Conservation (phyloP, 2,797 vertebrate species). For the Allenopithecus nigroviridis region DNA sequence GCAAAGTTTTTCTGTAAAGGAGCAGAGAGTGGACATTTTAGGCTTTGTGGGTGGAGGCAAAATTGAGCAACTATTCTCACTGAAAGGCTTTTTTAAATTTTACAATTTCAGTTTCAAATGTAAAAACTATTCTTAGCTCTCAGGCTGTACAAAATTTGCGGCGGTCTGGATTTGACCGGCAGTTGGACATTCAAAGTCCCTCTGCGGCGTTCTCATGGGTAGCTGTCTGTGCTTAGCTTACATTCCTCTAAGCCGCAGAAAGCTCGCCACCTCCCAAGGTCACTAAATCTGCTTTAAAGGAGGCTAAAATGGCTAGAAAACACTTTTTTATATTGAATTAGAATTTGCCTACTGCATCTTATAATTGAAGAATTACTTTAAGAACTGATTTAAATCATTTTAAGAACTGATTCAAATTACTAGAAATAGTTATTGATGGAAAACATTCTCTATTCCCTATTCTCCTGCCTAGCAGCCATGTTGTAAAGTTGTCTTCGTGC, state of each 20-base stretch:
- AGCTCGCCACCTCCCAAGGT: background rate
- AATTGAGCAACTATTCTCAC: background rate
- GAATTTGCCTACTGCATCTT: background rate
- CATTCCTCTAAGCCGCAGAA: background rate
- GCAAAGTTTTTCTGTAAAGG: background rate
- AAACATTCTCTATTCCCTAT: background rate
- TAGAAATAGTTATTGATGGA: background rate
- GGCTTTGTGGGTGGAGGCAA: background rate
- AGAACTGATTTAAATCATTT: background rate
- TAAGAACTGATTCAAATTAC: background rate
- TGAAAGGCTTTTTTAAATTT: background rate
- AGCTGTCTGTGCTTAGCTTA: background rate
- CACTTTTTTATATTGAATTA: background rate
- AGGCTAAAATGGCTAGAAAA: background rate
- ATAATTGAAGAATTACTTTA: background rate
- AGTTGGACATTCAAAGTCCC: too few species aligned
- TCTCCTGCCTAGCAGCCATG: background rate
- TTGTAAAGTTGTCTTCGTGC: background rate
- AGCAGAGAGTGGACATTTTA: background rate
- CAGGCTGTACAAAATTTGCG: background rate
- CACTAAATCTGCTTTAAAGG: background rate
- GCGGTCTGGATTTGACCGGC: background rate
- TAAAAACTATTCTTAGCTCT: background rate
- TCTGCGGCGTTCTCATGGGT: accelerated
- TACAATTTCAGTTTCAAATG: background rate